These are phyloP conservation scores for Caenorhabditis sp. DNA, from an alignment of 2,888 invertebrate genomes.

Conservation along the genomic window DNA sequence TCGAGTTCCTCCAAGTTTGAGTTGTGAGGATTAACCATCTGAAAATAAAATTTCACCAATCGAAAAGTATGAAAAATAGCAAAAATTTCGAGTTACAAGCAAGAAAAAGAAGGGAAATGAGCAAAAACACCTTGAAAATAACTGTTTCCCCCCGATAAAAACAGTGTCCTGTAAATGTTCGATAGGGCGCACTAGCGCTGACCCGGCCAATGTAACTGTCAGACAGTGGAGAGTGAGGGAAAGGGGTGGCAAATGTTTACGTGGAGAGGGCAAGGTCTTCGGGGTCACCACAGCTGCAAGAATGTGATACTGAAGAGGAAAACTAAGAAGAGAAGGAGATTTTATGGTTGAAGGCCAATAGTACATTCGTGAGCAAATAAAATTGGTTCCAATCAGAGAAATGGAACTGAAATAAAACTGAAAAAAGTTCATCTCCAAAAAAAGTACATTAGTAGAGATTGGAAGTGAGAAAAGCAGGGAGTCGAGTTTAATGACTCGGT, in stretches of 20 bases:
- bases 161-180: neutral
- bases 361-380: constrained; percentile 2
- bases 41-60: neutral
- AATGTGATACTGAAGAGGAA: neutral
- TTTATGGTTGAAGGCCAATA: constrained; percentile 22
- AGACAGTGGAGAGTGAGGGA: neutral
- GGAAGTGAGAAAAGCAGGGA: neutral
- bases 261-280: neutral
- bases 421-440: neutral
- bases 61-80: neutral
- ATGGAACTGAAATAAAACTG: constrained; percentile 14
- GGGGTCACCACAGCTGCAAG: constrained; percentile 19
- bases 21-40: constrained; percentile 17
- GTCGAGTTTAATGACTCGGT: neutral
- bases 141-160: neutral
- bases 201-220: neutral
- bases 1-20: neutral
- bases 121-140: neutral
- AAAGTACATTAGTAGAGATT: neutral
- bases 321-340: constrained; percentile 6
- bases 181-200: constrained; percentile 27
- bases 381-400: constrained; percentile 5
- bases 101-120: neutral
- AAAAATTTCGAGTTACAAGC: neutral
- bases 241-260: neutral